Conservation (phyloP, 2,888 invertebrate species). For the Cremastinae sp. region DNA sequence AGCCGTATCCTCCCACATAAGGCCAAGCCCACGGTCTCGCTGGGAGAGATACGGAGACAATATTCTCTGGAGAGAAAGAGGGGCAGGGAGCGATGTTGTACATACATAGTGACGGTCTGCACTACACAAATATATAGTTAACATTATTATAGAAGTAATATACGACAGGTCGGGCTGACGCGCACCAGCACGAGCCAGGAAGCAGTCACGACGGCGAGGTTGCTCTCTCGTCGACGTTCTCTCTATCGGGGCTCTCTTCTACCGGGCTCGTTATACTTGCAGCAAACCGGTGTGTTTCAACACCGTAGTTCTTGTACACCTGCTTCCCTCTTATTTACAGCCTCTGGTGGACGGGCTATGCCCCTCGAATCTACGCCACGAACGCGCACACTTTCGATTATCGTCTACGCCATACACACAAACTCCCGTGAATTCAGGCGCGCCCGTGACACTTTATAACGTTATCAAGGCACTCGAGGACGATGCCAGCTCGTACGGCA, state of each 20-base stretch:
- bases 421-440: constrained; percentile 46
- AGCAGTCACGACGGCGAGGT: constrained; percentile 56
- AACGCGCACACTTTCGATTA: constrained; percentile 55
- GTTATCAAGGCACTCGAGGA: constrained; percentile 46
- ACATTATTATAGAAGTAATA: constrained; percentile 55
- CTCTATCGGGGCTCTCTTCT: constrained; percentile 45
- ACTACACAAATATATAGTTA: constrained; percentile 22
- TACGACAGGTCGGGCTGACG: constrained; percentile 52
- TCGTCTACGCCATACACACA: constrained; percentile 45
- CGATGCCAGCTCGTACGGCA: constrained; percentile 3
- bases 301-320: constrained; percentile 68
- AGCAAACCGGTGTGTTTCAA: constrained; percentile 59
- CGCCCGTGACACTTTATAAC: constrained; percentile 49
- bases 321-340: constrained; percentile 69
- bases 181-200: constrained; percentile 58
- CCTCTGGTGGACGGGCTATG: constrained; percentile 54
- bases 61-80: constrained; percentile 53
- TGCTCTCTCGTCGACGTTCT: constrained; percentile 54
- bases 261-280: constrained; percentile 56
- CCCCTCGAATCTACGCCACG: constrained; percentile 34
- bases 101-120: not conserved
- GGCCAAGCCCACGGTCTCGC: constrained; percentile 45
- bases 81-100: constrained; percentile 29
- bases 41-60: constrained; percentile 59
- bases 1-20: constrained; percentile 46